These are phyloP conservation scores for Apodemus sylvaticus DNA, from an alignment of 2,113 vertebrate species.

Conservation along the genomic window DNA sequence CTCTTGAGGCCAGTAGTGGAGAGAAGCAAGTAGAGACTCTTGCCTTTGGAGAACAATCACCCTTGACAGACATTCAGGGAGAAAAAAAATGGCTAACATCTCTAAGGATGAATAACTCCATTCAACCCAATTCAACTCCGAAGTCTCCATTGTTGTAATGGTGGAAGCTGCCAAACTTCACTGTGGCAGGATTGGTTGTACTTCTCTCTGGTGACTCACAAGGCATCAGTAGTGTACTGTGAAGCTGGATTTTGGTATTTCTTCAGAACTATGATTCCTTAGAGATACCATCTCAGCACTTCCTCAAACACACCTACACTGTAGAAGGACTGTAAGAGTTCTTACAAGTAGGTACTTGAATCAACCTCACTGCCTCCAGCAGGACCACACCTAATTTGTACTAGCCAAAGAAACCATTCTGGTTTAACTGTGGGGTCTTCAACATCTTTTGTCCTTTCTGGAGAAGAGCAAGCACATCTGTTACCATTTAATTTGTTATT, in stretches of 20 bases:
- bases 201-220: conserved; percentile 45
- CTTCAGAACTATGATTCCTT: conserved; percentile 48
- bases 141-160: conserved; percentile 6
- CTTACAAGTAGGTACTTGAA: conserved; percentile 59
- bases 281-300: conserved; percentile 36
- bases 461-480: background rate
- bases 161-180: background rate
- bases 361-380: conserved; percentile 18
- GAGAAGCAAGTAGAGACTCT: background rate
- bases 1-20: background rate
- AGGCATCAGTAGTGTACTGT: conserved; percentile 1
- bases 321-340: background rate
- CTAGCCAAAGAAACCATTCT: conserved; percentile 32
- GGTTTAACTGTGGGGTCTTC: background rate
- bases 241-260: conserved; percentile 11
- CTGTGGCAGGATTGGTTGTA: background rate
- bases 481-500: conserved; percentile 43
- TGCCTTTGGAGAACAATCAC: background rate
- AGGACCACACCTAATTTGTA: conserved; percentile 38
- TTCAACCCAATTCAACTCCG: background rate
- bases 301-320: background rate
- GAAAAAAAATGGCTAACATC: background rate
- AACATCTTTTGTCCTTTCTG: conserved; percentile 38
- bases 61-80: background rate
- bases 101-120: background rate